A percentile compares a stretch with the other conserved stretches of the same genome.
Evolutionary conservation across 2,797 vertebrate genomes (phyloP).

Genomic region (Lacerta viridis): DNA sequence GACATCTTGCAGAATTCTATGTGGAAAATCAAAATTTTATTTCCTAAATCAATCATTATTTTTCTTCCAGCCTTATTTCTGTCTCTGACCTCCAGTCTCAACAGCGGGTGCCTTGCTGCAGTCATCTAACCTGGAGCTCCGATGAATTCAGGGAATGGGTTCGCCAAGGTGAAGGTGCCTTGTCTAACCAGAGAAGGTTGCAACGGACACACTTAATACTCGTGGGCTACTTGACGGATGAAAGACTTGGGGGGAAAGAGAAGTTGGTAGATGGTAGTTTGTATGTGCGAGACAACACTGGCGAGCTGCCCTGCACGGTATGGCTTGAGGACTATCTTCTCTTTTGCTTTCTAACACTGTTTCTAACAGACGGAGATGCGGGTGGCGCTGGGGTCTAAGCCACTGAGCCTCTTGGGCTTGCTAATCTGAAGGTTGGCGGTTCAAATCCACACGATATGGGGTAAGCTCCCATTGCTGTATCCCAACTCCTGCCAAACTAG

Average conservation of each 20-base stretch:
- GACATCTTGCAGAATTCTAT: background rate
- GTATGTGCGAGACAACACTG: slow-evolving; percentile 85
- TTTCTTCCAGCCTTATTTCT: slow-evolving; percentile 81
- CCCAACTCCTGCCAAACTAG: no score
- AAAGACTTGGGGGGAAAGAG: slow-evolving; percentile 60
- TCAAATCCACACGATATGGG: no score
- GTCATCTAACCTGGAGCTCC: slow-evolving; percentile 88
- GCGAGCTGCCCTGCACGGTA: slow-evolving; percentile 88
- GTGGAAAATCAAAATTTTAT: background rate
- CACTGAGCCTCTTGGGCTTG: no score
- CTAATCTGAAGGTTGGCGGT: no score
- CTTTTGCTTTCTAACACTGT: background rate
- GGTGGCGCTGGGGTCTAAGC: no score
- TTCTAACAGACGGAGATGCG: no score
- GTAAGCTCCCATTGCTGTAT: no score
- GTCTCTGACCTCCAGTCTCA: slow-evolving; percentile 83
- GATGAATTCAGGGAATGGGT: slow-evolving; percentile 83
- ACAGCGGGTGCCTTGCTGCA: slow-evolving; percentile 87
- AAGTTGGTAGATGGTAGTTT: slow-evolving; percentile 76
- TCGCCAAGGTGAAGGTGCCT: slow-evolving; percentile 73
- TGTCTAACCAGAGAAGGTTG: slow-evolving; percentile 69
- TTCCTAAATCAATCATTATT: background rate
- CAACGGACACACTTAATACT: slow-evolving; percentile 87
- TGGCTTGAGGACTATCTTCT: slow-evolving; percentile 31
- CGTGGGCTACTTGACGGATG: slow-evolving; percentile 85